A percentile compares a stretch with the other conserved stretches of the same genome.
Evolutionary conservation across 2,113 vertebrate genomes (phyloP).

Genomic region (Proteles cristata): DNA sequence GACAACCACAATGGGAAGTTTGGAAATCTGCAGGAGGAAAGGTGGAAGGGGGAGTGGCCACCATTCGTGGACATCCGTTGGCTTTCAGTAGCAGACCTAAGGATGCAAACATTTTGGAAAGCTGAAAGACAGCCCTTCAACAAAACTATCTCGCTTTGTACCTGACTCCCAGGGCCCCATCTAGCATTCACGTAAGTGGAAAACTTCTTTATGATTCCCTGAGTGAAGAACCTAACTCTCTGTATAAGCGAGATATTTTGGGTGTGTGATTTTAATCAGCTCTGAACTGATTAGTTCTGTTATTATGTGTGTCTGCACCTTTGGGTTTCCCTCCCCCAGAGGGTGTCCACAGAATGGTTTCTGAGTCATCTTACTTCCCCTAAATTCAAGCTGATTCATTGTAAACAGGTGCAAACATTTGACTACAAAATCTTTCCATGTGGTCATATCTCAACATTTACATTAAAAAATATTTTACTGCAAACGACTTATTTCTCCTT

Average conservation of each 20-base stretch:
- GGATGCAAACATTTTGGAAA: background rate
- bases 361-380: background rate
- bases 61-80: no score
- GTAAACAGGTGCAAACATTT: background rate
- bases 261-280: background rate
- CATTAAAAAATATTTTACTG: background rate
- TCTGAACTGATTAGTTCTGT: background rate
- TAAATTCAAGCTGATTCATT: background rate
- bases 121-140: background rate
- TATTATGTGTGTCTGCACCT: accelerated
- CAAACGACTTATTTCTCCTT: background rate
- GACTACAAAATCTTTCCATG: no score
- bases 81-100: background rate
- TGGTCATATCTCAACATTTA: background rate
- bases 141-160: background rate
- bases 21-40: background rate
- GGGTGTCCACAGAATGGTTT: background rate
- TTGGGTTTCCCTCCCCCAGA: background rate
- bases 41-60: background rate
- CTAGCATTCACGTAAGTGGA: background rate
- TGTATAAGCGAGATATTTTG: background rate
- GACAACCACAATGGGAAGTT: background rate
- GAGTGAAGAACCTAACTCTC: background rate
- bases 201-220: background rate
- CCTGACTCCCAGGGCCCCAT: background rate